Conservation (phyloP, 2,797 vertebrate genomes). For the Craterocephalus amniculus region DNA sequence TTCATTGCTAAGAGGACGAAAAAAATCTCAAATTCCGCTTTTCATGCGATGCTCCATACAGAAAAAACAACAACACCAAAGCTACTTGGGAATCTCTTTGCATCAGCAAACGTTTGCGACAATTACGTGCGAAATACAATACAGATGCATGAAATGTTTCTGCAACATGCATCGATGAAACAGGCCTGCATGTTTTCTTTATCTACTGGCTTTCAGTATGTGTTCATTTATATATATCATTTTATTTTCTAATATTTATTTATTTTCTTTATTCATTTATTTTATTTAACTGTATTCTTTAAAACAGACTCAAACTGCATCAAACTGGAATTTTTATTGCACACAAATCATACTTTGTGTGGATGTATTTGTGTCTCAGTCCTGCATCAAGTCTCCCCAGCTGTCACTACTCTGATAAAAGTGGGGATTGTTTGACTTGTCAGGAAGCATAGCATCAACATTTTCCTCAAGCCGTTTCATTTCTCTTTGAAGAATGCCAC, state of each 20-base stretch:
- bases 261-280: no score
- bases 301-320: not conserved
- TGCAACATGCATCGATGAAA: not conserved
- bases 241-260: not conserved
- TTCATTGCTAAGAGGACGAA: not conserved
- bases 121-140: constrained; percentile 12
- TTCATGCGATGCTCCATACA: not conserved
- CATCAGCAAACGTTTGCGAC: constrained; percentile 1
- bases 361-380: constrained; percentile 3
- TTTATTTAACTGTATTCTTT: no score
- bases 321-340: not conserved
- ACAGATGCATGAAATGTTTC: not conserved
- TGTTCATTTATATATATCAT: not conserved
- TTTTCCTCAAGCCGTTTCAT: constrained; percentile 50
- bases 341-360: not conserved
- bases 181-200: constrained; percentile 1
- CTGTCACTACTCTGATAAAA: constrained; percentile 27
- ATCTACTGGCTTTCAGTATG: constrained; percentile 7
- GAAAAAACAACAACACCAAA: not conserved
- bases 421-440: constrained; percentile 14
- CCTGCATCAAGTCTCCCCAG: constrained; percentile 16
- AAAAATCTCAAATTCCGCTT: not conserved
- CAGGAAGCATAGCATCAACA: constrained; percentile 33
- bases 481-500: constrained; percentile 44
- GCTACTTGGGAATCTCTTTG: not conserved